Base-by-base conservation (phyloP, 2,888 invertebrate species). In the Idaea biselata region DNA sequence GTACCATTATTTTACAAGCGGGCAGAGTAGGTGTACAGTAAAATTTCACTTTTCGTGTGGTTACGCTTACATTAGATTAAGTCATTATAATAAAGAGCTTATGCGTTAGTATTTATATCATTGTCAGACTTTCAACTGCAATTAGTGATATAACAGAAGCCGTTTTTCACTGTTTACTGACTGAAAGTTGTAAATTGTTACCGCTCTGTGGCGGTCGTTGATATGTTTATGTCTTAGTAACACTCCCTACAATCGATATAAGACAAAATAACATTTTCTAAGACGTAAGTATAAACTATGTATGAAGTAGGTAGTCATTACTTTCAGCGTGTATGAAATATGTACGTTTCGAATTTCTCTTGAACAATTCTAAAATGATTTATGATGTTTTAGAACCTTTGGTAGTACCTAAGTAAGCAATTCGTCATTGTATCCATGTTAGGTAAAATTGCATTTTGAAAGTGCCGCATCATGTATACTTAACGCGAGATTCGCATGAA, bases 361-460 rank as follows among this genome's bases (percentile, higher is more conserved):
- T 58, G 59, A 60, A 65, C 66, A 64, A 65, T 67, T 66, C 65
- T 64, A 62, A 65, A 60, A 65, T 69, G 66, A 71, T 68, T 69
- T 66, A 68, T 65, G 32, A 59, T 57, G 61, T 62, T n/a, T 59
- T 55, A 64, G 60, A 62, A 57, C 63, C 58, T 54, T 18, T 60
- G 53, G 18, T 17, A n/a, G n/a, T n/a, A n/a, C n/a, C n/a, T n/a
- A n/a, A n/a, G n/a, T n/a, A 17, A 56, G 60, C 53, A n/a, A 60
- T 64, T 60, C 64, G 60, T 62, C 63, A 57, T 59, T 60, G 54
- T 65, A 59, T 58, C 59, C 63, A 33, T 67, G 60, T 63, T 65
- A 58, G 56, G 62, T 63, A 58, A 67, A 68, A 64, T 63, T 62
- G 63, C 56, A 57, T 63, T 67, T 64, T 60, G 60, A 60, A 62